A percentile compares a stretch with the other conserved stretches of the same genome.
These are phyloP conservation scores for Sphaerodactylus townsendi DNA, from an alignment of 2,113 vertebrate species.

Conservation along the genomic window DNA sequence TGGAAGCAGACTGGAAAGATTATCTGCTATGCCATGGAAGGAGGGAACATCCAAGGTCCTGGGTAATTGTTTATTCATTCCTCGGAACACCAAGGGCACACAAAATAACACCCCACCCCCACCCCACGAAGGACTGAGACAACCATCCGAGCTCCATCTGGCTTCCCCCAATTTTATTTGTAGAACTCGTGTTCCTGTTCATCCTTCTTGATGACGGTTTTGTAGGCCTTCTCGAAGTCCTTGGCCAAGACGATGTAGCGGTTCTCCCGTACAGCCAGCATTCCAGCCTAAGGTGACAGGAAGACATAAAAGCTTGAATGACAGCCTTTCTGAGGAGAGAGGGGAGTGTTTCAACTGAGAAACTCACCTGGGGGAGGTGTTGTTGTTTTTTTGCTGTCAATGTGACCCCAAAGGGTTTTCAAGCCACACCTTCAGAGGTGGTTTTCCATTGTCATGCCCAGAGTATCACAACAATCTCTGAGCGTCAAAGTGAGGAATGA, in stretches of 20 bases:
- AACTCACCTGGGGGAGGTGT: too few species aligned
- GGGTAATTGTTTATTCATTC: neutral
- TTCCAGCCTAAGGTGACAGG: constrained; percentile 80
- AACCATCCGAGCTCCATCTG: neutral
- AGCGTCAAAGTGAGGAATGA: too few species aligned
- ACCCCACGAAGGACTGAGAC: neutral
- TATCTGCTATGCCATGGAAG: neutral
- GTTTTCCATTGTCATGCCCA: too few species aligned
- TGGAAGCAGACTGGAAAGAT: neutral
- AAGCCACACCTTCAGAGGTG: too few species aligned
- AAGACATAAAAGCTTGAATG: too few species aligned
- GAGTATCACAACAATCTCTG: too few species aligned
- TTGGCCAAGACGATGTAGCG: constrained; percentile 93
- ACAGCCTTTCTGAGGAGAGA: too few species aligned
- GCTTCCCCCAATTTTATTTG: constrained; percentile 75
- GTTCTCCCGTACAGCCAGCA: constrained; percentile 93
- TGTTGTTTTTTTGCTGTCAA: too few species aligned
- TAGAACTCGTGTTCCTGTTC: constrained; percentile 97
- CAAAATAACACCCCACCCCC: neutral
- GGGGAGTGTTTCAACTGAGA: too few species aligned
- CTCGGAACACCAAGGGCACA: neutral
- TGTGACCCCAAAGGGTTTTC: too few species aligned
- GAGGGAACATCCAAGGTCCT: neutral
- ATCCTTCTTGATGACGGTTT: constrained; percentile 94
- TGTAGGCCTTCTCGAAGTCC: constrained; percentile 95